These are phyloP conservation scores for Holothuria glaberrima DNA, from an alignment of 35 echinoderm and acorn worm species.

Conservation along the genomic window DNA sequence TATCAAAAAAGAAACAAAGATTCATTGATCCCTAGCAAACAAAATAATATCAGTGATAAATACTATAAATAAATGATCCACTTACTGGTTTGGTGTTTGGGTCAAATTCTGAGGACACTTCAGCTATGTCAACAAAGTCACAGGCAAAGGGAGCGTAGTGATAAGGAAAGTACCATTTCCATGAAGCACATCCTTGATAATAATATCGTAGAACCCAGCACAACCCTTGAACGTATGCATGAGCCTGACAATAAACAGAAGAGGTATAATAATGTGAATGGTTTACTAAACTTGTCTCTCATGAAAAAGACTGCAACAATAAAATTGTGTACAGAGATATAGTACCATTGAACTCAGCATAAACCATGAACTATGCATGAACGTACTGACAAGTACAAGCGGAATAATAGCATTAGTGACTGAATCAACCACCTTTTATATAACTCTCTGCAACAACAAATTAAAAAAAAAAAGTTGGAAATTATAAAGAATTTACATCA, in stretches of 20 bases:
- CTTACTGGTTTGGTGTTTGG: conserved; percentile 85
- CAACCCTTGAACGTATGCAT: conserved; percentile 84
- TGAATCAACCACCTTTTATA: no score
- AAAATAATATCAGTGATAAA: no score
- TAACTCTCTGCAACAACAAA: background rate
- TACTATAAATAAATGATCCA: background rate
- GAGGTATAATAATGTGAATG: background rate
- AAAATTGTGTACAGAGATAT: background rate
- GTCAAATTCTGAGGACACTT: conserved; percentile 73
- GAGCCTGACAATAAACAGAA: conserved; percentile 55
- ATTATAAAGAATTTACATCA: background rate
- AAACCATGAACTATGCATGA: no score
- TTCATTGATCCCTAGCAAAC: no score
- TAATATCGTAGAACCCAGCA: conserved; percentile 98
- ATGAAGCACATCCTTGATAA: conserved; percentile 98
- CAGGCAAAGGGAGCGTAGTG: conserved; percentile 99
- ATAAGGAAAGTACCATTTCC: conserved; percentile 98
- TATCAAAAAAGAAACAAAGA: conserved; percentile 33
- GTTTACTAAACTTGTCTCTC: background rate
- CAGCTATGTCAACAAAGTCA: conserved; percentile 74
- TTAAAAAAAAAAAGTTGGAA: background rate
- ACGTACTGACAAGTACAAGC: no score
- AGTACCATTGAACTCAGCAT: background rate
- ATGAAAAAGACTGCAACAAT: background rate
- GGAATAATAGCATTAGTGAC: background rate